Conservation (phyloP, 2,113 vertebrate genomes). For the Capreolus pygargus region DNA sequence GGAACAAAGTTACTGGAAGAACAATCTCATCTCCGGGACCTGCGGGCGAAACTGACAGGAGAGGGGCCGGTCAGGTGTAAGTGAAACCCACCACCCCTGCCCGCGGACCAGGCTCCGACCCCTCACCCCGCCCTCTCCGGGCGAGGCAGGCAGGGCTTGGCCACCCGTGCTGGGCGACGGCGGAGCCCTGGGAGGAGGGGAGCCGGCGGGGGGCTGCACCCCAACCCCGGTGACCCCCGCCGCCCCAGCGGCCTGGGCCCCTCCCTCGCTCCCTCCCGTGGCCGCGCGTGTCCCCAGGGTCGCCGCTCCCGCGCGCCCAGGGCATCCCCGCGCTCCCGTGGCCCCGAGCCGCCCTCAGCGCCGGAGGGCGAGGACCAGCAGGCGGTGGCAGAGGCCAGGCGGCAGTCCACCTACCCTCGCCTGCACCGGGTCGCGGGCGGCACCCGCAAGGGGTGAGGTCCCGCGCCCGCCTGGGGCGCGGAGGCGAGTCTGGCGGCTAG, state of each 20-base stretch:
- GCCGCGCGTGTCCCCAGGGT: slow-evolving; percentile 47
- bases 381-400: slow-evolving; percentile 53
- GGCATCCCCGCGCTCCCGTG: slow-evolving; percentile 71
- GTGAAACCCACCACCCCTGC: slow-evolving; percentile 50
- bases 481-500: not conserved
- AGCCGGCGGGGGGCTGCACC: slow-evolving; percentile 51
- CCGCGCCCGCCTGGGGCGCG: not conserved
- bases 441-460: slow-evolving; percentile 29
- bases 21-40: slow-evolving; percentile 46
- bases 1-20: slow-evolving; percentile 79
- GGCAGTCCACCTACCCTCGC: slow-evolving; percentile 64
- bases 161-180: slow-evolving; percentile 71
- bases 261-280: not conserved
- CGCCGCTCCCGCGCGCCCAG: slow-evolving; percentile 50
- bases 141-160: slow-evolving; percentile 55
- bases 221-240: not conserved
- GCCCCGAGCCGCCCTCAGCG: slow-evolving; percentile 68
- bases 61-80: slow-evolving; percentile 67
- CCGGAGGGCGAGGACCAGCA: slow-evolving; percentile 56
- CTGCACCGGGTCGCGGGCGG: not conserved
- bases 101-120: slow-evolving; percentile 34
- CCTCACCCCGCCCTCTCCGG: slow-evolving; percentile 45
- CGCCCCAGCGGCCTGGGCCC: not conserved
- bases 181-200: slow-evolving; percentile 17
- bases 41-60: slow-evolving; percentile 50